Percentiles rank a stretch among this genome's conserved stretches.
Evolutionary conservation across 2,888 invertebrate genomes (phyloP).

Genomic region (Yponomeuta cagnagella): DNA sequence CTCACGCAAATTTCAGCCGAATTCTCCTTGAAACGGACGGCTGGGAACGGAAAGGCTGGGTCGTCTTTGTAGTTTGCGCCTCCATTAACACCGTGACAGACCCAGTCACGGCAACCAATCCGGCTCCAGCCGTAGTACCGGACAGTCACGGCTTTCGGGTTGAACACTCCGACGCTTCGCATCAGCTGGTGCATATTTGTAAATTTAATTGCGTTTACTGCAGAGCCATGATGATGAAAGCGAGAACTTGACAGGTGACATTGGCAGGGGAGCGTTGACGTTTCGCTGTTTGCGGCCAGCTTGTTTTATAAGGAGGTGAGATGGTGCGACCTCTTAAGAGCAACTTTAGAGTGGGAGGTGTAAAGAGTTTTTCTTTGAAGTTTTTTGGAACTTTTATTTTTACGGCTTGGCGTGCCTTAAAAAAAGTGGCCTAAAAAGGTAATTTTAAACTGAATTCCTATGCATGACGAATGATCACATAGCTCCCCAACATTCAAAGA

Average conservation of each 20-base stretch:
- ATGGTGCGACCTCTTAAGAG: not conserved
- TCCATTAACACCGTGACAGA: conserved; percentile 79
- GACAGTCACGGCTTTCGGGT: not conserved
- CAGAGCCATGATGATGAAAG: not conserved
- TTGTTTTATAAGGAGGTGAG: not conserved
- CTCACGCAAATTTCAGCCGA: conserved; percentile 74
- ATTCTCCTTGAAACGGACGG: conserved; percentile 78
- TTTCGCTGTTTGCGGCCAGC: not conserved
- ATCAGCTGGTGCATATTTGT: not conserved
- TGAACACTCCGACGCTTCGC: not conserved
- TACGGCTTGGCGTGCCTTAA: too few species aligned
- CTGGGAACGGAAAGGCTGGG: conserved; percentile 76
- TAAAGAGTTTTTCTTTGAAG: too few species aligned
- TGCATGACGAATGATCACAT: too few species aligned
- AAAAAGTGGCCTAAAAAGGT: too few species aligned
- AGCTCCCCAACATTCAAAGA: too few species aligned
- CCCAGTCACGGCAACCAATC: conserved; percentile 79
- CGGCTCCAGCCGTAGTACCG: conserved; percentile 42
- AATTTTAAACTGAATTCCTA: too few species aligned
- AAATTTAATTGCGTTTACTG: not conserved
- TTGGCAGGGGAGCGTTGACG: not conserved
- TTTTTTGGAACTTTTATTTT: too few species aligned
- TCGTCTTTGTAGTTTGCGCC: conserved; percentile 74
- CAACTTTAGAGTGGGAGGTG: not conserved
- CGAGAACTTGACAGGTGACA: not conserved